Conservation (phyloP, 2,888 invertebrate genomes). For the Elmis aenea region DNA sequence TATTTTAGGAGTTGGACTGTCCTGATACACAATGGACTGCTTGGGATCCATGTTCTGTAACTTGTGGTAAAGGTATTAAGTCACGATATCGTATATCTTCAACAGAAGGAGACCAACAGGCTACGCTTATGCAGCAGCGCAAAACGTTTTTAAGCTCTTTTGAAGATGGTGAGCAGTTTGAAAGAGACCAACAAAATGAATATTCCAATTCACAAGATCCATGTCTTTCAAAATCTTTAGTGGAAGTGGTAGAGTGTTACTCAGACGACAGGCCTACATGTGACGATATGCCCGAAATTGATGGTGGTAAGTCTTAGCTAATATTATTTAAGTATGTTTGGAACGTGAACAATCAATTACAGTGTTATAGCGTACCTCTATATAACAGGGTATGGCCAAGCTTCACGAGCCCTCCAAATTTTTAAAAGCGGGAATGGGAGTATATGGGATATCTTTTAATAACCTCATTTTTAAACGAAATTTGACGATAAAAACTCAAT, state of each 20-base stretch:
- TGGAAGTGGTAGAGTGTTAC: slow-evolving; percentile 51
- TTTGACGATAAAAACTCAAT: too few species aligned
- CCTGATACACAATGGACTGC: slow-evolving; percentile 68
- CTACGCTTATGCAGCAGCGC: slow-evolving; percentile 11
- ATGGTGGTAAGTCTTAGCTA: slow-evolving; percentile 18
- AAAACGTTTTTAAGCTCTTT: slow-evolving; percentile 9
- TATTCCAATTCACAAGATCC: slow-evolving; percentile 42
- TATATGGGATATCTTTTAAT: too few species aligned
- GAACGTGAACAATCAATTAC: slow-evolving; percentile 4
- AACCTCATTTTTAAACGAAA: too few species aligned
- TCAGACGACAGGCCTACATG: slow-evolving; percentile 40
- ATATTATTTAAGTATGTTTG: neutral
- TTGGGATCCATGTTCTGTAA: slow-evolving; percentile 76
- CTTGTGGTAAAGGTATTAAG: slow-evolving; percentile 71
- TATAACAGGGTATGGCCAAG: too few species aligned
- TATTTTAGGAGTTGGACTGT: too few species aligned
- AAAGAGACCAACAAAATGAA: slow-evolving; percentile 32
- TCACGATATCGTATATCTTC: slow-evolving; percentile 52
- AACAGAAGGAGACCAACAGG: slow-evolving; percentile 11
- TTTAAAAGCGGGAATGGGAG: too few species aligned
- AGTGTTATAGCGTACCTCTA: too few species aligned
- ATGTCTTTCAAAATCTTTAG: slow-evolving; percentile 48
- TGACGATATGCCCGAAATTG: slow-evolving; percentile 24
- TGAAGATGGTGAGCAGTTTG: slow-evolving; percentile 21
- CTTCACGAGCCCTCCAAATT: too few species aligned